phyloP scores from a whole-genome alignment of 2,888 invertebrate genomes.

The Agonopterix alstromeriana region DNA sequence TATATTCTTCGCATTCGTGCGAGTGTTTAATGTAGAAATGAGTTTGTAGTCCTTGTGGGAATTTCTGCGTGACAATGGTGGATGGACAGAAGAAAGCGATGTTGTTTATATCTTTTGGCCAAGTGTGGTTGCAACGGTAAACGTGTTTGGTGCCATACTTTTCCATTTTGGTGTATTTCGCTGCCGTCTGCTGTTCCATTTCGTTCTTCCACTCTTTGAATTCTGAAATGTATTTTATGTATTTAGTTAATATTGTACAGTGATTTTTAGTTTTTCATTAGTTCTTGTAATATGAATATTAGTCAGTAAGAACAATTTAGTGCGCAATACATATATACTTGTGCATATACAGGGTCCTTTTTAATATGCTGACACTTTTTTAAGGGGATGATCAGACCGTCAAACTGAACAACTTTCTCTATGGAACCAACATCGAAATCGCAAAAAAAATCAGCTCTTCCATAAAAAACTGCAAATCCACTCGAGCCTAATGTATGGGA shows the following conservation, averaged over 20 bases:
- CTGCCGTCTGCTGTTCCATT: slow-evolving; percentile 31
- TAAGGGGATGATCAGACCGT: too few relatives aligned
- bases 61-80: slow-evolving; percentile 27
- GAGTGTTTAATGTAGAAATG: slow-evolving; percentile 43
- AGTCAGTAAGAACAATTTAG: too few relatives aligned
- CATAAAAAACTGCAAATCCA: too few relatives aligned
- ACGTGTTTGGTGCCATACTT: slow-evolving; percentile 25
- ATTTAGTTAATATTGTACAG: background rate
- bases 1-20: slow-evolving; percentile 24
- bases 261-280: background rate
- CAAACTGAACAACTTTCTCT: too few relatives aligned
- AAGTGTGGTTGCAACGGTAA: slow-evolving; percentile 33
- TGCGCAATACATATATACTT: too few relatives aligned
- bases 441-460: too few relatives aligned
- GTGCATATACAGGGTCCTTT: too few relatives aligned
- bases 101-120: background rate
- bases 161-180: slow-evolving; percentile 19
- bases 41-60: slow-evolving; percentile 39
- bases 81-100: slow-evolving; percentile 36
- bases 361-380: too few relatives aligned
- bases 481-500: too few relatives aligned
- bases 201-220: slow-evolving; percentile 40
- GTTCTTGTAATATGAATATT: too few relatives aligned
- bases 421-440: too few relatives aligned
- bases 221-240: slow-evolving; percentile 32